Evolutionary conservation across 2,888 invertebrate genomes (phyloP).

Genomic region (Eupithecia inturbata): DNA sequence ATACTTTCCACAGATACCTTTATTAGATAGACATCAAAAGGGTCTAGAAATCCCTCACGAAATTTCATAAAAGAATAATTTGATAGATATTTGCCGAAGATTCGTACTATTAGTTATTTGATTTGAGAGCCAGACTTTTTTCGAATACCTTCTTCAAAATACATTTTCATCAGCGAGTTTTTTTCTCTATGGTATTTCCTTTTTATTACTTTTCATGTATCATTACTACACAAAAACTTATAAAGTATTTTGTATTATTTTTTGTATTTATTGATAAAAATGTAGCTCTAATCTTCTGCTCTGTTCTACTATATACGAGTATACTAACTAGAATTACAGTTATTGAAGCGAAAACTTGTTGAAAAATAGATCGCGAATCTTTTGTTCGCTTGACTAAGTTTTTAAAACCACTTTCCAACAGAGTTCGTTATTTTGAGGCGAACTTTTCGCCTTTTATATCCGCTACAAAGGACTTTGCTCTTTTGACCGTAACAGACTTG

Average conservation of each 20-base stretch:
- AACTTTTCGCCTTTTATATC: conserved; percentile 35
- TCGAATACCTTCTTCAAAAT: background rate
- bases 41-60: background rate
- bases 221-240: background rate
- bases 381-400: conserved; percentile 26
- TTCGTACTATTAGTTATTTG: background rate
- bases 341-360: background rate
- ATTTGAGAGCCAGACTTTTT: background rate
- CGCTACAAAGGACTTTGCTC: conserved; percentile 27
- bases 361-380: conserved; percentile 16
- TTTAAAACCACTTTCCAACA: conserved; percentile 22
- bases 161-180: background rate
- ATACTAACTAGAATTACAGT: background rate
- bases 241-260: conserved; percentile 3
- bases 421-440: conserved; percentile 29
- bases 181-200: background rate
- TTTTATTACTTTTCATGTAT: background rate
- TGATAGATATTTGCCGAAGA: background rate
- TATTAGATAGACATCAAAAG: conserved; percentile 2
- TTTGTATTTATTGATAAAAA: background rate
- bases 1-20: background rate
- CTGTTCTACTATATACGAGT: background rate
- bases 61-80: background rate
- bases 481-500: conserved; percentile 33
- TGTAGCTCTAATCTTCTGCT: background rate